Evolutionary conservation across 2,113 vertebrate species (phyloP), one percentile per base, ranked within the genome.

Genomic region (Ictalurus punctatus): DNA sequence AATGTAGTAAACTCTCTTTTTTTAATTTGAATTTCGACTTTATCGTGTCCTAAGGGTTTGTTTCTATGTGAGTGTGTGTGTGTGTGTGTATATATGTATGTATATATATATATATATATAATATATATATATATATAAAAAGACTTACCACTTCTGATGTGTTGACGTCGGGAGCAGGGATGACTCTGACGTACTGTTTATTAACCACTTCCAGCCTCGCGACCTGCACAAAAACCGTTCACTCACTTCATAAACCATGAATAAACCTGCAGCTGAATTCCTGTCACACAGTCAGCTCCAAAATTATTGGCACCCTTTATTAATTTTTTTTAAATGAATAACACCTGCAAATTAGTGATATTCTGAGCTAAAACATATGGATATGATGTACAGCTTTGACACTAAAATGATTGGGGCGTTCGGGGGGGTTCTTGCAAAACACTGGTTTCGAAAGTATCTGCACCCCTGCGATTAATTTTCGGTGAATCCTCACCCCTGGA

Each of bases 171-270:
- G 95, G 93, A 17, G 91, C 71, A 71, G 95, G 92, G 87, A 96
- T 92, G 17, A 97, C 96, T 37, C 94, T 84, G 17, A 97, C 96
- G 54, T 94, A 96, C 89, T 96, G 95, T 73, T 96, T 97, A 91
- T 97, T 97, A 56, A 96, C 93, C 1, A 97, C 96, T 86, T 96
- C 96, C 58, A 96, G 89, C 0, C 94, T 94, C 13, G 96, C 95
- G 56, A 96, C 96, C 96, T 96, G 83, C 12, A 30, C 8, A 80
- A 14, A 84, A 23, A 86, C 37, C 44, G 67, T 16, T 16, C 12
- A 59, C 12, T 25, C 13, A 3, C n/a, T 59, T 59, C 19, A 74
- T 17, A 65, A 73, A 13, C 27, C 44, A 44, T 21, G 17, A 34
- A n/a, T 19, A 21, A 61, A 13, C 14, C 30, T 71, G 34, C 14